Conservation (phyloP, 2,113 vertebrate species). For the Oryctolagus cuniculus region mOryCun1.1 NC_091450.1:24891001-24891500, state of each 20-base stretch:
- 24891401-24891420: conserved; percentile 93
- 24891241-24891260: conserved; percentile 71
- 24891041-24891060: neutral
- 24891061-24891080: neutral
- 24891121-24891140: neutral
- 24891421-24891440: conserved; percentile 91
- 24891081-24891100: conserved; percentile 25
- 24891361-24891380: conserved; percentile 93
- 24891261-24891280: conserved; percentile 65
- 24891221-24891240: conserved; percentile 20
- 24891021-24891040: neutral
- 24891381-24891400: conserved; percentile 94
- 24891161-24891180: neutral
- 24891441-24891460: conserved; percentile 90
- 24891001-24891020: neutral
- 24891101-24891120: neutral
- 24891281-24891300: conserved; percentile 99
- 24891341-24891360: conserved; percentile 91
- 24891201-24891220: conserved; percentile 49
- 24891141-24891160: conserved; percentile 22
- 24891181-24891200: conserved; percentile 36
- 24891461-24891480: conserved; percentile 95
- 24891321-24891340: conserved; percentile 99
- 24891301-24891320: conserved; percentile 99
- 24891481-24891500: conserved; percentile 99